phyloP scores from a whole-genome alignment of 1,140 invertebrate species.

The Halesus radiatus region DNA sequence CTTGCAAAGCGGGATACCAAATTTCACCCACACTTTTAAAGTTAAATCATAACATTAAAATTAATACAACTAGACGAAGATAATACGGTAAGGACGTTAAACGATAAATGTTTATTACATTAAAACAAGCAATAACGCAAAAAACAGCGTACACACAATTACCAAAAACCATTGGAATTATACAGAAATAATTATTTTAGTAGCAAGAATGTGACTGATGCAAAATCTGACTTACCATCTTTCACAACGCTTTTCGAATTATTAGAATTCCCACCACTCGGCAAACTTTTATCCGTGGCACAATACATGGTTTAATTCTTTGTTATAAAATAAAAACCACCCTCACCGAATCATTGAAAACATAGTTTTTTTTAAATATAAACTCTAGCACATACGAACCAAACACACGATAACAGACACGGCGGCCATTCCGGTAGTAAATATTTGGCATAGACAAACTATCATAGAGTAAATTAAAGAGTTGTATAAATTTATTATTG shows the following conservation, averaged over 20 bases:
- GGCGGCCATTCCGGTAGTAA: conserved; percentile 71
- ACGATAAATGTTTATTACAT: conserved; percentile 8
- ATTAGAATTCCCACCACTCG: conserved; percentile 69
- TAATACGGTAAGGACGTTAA: conserved; percentile 35
- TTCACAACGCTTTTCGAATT: conserved; percentile 69
- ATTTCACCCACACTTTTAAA: conserved; percentile 43
- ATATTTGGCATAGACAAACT: conserved; percentile 60
- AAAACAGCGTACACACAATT: neutral
- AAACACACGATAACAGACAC: conserved; percentile 65
- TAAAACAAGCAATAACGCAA: conserved; percentile 13
- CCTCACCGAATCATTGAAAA: conserved; percentile 47
- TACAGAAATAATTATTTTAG: conserved; percentile 34
- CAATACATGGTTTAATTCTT: conserved; percentile 65
- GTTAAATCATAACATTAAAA: conserved; percentile 48
- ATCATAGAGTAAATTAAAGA: conserved; percentile 3
- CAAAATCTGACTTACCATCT: conserved; percentile 71
- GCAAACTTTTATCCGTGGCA: conserved; percentile 70
- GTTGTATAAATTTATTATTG: neutral
- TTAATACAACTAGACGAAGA: conserved; percentile 21
- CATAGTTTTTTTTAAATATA: conserved; percentile 53
- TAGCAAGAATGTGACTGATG: conserved; percentile 59
- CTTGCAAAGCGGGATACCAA: conserved; percentile 4
- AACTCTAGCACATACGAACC: conserved; percentile 62
- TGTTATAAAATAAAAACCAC: conserved; percentile 46
- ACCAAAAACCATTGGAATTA: conserved; percentile 17